Evolutionary conservation across 2,888 invertebrate species (phyloP).

Genomic region (Nasonovia ribisnigri): DNA sequence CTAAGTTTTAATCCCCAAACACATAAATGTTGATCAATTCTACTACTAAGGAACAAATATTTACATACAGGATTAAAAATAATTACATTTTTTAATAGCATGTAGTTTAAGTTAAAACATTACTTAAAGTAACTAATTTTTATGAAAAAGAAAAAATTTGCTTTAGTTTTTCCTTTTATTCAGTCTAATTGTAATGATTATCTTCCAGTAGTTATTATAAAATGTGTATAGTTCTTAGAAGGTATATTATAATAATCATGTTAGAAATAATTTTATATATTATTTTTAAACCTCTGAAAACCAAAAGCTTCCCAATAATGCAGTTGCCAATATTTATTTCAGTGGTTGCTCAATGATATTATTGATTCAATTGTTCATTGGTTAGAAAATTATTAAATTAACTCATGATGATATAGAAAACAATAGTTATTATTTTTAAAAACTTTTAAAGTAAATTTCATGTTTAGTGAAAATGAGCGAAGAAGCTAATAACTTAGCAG

Average conservation of each 20-base stretch:
- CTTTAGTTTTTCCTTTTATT: not conserved
- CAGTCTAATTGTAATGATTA: not conserved
- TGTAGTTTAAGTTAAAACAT: not conserved
- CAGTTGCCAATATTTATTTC: not conserved
- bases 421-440: not conserved
- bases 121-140: not conserved
- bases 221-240: not conserved
- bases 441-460: not conserved
- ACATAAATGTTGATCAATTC: not conserved
- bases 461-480: not conserved
- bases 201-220: slow-evolving; percentile 13
- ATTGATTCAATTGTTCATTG: not conserved
- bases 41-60: not conserved
- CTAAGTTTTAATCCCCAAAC: not conserved
- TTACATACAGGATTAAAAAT: not conserved
- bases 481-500: not conserved
- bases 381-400: not conserved
- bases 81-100: not conserved
- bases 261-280: not conserved
- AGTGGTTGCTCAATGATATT: not conserved
- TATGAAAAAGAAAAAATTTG: not conserved
- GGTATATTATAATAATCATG: not conserved
- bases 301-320: not conserved
- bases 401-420: not conserved
- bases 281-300: slow-evolving; percentile 28